Evolutionary conservation across 2,113 vertebrate genomes (phyloP).

Genomic region (Nanorana parkeri): DNA sequence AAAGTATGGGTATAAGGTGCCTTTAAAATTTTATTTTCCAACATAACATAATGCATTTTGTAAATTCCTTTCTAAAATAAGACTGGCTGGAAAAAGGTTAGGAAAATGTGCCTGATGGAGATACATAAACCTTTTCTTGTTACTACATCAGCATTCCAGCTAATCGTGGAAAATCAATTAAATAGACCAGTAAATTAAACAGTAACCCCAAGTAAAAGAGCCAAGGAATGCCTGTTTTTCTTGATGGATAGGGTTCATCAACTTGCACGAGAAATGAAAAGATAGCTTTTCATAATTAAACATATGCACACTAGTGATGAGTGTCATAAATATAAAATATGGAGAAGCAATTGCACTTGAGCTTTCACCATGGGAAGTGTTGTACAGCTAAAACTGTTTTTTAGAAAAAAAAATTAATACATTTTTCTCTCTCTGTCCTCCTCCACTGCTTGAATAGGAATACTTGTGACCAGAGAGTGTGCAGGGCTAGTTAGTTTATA

Average conservation of each 20-base stretch:
- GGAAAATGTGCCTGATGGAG: not conserved
- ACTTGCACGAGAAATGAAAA: not conserved
- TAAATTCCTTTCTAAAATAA: not conserved
- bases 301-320: not conserved
- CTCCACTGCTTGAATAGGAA: too few species aligned
- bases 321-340: not conserved
- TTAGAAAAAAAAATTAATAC: too few species aligned
- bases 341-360: too few species aligned
- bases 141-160: not conserved
- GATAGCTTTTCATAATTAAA: not conserved
- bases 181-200: slow-evolving; percentile 16
- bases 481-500: too few species aligned
- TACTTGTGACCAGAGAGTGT: too few species aligned
- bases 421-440: too few species aligned
- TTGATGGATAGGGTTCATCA: not conserved
- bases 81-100: slow-evolving; percentile 17
- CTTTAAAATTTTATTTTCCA: not conserved
- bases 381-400: too few species aligned
- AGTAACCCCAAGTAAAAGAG: not conserved
- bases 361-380: too few species aligned
- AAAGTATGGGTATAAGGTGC: too few species aligned
- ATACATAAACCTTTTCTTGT: not conserved
- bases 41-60: not conserved
- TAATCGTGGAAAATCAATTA: slow-evolving; percentile 38
- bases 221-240: not conserved